A percentile compares a stretch with the other conserved stretches of the same genome.
Evolutionary conservation across 2,888 invertebrate species (phyloP).

Genomic region (Hypolimnas misippus): DNA sequence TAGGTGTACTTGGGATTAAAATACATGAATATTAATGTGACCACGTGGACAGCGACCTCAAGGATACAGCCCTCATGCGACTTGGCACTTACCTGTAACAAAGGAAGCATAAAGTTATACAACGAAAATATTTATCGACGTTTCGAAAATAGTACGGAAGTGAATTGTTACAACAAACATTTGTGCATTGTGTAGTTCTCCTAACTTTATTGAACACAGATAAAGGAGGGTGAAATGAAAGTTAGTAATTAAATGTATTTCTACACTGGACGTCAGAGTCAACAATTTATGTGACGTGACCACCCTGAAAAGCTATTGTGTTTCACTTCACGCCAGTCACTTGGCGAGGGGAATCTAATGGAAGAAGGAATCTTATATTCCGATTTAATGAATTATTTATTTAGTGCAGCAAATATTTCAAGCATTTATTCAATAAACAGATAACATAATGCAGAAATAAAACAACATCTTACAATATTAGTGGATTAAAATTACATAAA

Average conservation of each 20-base stretch:
- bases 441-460: constrained; percentile 5
- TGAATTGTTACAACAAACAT: constrained; percentile 29
- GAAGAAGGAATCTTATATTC: constrained; percentile 59
- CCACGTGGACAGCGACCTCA: constrained; percentile 16
- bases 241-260: constrained; percentile 71
- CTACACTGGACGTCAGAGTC: constrained; percentile 59
- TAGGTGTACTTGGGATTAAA: constrained; percentile 11
- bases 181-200: constrained; percentile 40
- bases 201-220: constrained; percentile 30
- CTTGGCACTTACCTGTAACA: constrained; percentile 70
- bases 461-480: neutral
- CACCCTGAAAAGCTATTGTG: constrained; percentile 70
- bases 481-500: too few relatives aligned
- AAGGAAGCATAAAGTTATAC: constrained; percentile 49
- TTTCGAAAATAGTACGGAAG: constrained; percentile 27
- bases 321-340: constrained; percentile 71
- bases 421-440: neutral
- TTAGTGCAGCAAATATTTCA: constrained; percentile 4
- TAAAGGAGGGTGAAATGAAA: constrained; percentile 54
- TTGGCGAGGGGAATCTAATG: constrained; percentile 62
- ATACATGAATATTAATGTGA: constrained; percentile 25
- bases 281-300: constrained; percentile 67
- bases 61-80: constrained; percentile 12
- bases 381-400: constrained; percentile 60
- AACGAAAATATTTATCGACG: constrained; percentile 32